Evolutionary conservation across 2,888 invertebrate species (phyloP), one percentile per base, ranked within the genome.

Genomic region (Cacoxenus indagator): DNA sequence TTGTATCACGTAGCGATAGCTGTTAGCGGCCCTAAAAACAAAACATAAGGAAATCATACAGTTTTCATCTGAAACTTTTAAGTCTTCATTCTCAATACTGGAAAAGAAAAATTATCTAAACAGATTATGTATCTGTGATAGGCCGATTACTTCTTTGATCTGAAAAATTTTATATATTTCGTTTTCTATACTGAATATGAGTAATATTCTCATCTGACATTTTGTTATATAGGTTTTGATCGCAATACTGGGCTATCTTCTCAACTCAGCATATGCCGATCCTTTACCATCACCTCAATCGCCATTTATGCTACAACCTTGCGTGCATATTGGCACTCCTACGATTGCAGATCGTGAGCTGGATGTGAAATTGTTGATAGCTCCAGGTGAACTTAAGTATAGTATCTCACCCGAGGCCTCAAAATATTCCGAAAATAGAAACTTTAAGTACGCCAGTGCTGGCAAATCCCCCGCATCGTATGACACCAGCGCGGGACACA

Each of bases 341-440:
- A 91, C 91, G 2, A 91, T 91, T 80, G 87, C 90, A 1, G 91
- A 91, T 83, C 87, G 90, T 45, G 87, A 89, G 3, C 91, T 92
- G 2, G 83, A 90, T 24, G 86, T 91, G 1, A 91, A 91, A 78
- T 87, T 91, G 37, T 88, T 90, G 2, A 76, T 88, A 54, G 87
- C 89, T 27, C 85, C 87, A 6, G 85, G 83, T 11, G 74, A 82
- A 26, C 79, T 81, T 24, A 77, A 84, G 57, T 78, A 85, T 29
- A 84, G 81, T 46, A 73, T 82, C 31, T 84, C 85, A 22, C 86
- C 87, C 4, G 78, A 84, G 37, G 70, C 85, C 27, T 81, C 87
- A 43, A 79, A 87, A 70, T 80, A 85, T 73, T 78, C 83, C 4
- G 85, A 84, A 70, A 83, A 83, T 59, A 88, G 88, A 1, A 84